A percentile compares a stretch with the other conserved stretches of the same genome.
Evolutionary conservation across 2,888 invertebrate genomes (phyloP).

Genomic region (Latrodectus hesperus): DNA sequence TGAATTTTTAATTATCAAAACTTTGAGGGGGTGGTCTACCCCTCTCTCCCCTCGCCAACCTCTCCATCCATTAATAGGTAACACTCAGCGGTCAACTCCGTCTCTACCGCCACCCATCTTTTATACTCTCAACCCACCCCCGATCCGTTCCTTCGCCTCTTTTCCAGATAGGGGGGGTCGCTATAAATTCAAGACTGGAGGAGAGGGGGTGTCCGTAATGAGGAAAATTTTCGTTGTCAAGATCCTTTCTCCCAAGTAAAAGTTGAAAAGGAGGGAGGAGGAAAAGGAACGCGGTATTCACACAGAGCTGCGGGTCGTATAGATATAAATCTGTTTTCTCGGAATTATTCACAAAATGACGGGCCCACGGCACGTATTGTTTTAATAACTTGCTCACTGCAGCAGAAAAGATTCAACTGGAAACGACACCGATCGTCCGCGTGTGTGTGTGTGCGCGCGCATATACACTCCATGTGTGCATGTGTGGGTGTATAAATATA

Average conservation of each 20-base stretch:
- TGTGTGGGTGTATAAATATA: constrained; percentile 49
- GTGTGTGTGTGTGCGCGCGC: neutral
- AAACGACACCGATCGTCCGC: constrained; percentile 57
- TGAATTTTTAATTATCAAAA: constrained; percentile 70
- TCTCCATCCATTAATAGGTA: constrained; percentile 63
- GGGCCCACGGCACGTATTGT: constrained; percentile 60
- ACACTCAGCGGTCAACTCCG: constrained; percentile 61
- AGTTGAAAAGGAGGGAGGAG: constrained; percentile 29
- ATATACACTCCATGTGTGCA: constrained; percentile 17
- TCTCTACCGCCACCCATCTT: constrained; percentile 18
- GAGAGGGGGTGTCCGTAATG: constrained; percentile 44
- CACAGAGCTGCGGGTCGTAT: neutral
- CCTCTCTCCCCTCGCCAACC: neutral
- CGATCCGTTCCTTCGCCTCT: constrained; percentile 14
- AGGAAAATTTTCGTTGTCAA: constrained; percentile 66
- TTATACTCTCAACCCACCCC: neutral
- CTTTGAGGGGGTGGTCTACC: constrained; percentile 50
- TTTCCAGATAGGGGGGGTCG: constrained; percentile 5
- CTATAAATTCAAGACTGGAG: constrained; percentile 5
- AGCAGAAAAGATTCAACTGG: constrained; percentile 67
- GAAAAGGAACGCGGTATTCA: constrained; percentile 21
- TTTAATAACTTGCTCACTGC: constrained; percentile 68
- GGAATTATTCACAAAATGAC: constrained; percentile 65
- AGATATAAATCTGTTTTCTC: constrained; percentile 68
- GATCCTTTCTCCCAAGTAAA: constrained; percentile 52